Evolutionary conservation across 2,113 vertebrate genomes (phyloP), one percentile per base, ranked within the genome.

Genomic region (Nannospalax galili): DNA sequence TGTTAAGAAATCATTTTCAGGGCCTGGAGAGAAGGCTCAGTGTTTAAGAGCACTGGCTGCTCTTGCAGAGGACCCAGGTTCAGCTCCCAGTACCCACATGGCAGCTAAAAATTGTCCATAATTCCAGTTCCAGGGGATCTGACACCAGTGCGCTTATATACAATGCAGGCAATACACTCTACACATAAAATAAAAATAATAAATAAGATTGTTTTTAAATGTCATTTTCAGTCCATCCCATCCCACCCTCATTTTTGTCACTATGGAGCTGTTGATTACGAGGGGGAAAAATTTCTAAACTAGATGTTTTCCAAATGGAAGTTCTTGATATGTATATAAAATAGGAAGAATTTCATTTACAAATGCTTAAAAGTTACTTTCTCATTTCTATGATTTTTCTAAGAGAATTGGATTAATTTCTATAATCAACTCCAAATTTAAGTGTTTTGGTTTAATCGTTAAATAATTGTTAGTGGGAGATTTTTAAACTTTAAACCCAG

Each of bases 371-470:
- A 82, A 62, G 10, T 75, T 84, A 62, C 40, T 42, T 92, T 95
- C 37, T 77, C 12, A 84, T 80, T 93, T 84, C 40, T 87, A n/a
- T 90, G 12, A 58, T 87, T 79, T 81, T 89, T n/a, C 17, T 80
- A 73, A 32, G 70, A 79, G 35, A 84, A 37, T 75, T 60, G 3
- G 96, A 90, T 91, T 67, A 93, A 40, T 87, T 84, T 90, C 10
- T 73, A 40, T 0, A 56, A 7, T 74, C 19, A 73, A 62, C 14
- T 3, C 52, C 45, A 93, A 92, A 89, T 82, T 64, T 69, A 73
- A 94, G 20, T 67, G 35, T 70, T 42, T 84, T 37, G 30, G 24
- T 82, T 94, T 96, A 89, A 91, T 77, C 30, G 69, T 40, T 4
- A 32, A 69, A 3, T 35, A 6, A 81, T 67, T 74, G 11, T 88